These are phyloP conservation scores for Paradoxurus hermaphroditus DNA, from an alignment of 2,113 vertebrate species.

Conservation along the genomic window DNA sequence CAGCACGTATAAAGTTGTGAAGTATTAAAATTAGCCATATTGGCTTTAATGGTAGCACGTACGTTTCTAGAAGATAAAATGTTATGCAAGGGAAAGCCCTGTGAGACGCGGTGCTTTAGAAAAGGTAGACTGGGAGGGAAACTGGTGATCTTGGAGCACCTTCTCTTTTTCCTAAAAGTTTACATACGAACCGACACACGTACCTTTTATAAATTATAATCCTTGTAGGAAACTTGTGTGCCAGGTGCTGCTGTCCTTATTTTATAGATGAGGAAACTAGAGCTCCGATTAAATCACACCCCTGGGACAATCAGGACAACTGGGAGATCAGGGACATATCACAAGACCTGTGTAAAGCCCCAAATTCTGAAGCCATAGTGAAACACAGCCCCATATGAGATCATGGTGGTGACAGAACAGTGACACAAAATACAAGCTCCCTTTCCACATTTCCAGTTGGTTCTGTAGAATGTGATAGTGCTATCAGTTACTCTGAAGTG, in stretches of 20 bases:
- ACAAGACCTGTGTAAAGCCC: not conserved
- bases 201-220: not conserved
- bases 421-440: not conserved
- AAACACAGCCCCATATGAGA: not conserved
- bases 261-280: not conserved
- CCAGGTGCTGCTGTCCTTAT: not conserved
- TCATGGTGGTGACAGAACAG: not conserved
- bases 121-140: not conserved
- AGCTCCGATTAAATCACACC: not conserved
- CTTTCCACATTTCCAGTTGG: not conserved
- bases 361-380: not conserved
- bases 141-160: not conserved
- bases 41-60: conserved; percentile 14
- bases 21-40: conserved; percentile 29
- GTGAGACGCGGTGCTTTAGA: not conserved
- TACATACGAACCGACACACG: not conserved
- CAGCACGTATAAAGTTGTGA: not conserved
- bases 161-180: not conserved
- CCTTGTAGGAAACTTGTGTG: not conserved
- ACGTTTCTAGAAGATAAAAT: not conserved
- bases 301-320: not conserved
- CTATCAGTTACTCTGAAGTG: not conserved
- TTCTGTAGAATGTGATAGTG: not conserved
- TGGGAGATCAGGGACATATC: not conserved
- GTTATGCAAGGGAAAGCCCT: not conserved